phyloP scores from a whole-genome alignment of 2,113 vertebrate species.

The Oxyura jamaicensis region DNA sequence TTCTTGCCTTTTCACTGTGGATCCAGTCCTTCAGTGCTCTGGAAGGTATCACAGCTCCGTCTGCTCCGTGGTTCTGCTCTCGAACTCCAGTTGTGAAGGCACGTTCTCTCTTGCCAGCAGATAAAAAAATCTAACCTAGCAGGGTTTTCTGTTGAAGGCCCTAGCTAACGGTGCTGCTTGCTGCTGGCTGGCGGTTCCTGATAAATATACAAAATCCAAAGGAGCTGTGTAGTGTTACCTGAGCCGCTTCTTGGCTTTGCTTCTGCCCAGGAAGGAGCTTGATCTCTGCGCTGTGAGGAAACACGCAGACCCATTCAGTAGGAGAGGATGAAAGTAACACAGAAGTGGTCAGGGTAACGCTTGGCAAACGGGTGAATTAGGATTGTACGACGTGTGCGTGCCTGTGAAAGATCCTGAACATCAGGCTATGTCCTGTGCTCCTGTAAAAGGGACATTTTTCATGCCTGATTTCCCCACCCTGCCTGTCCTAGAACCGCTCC shows the following conservation, averaged over 20 bases:
- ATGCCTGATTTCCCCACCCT: not conserved
- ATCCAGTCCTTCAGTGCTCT: not conserved
- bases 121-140: not conserved
- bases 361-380: not conserved
- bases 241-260: not conserved
- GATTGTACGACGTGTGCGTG: rapidly evolving
- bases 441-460: not conserved
- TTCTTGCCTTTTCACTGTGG: no score
- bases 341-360: rapidly evolving
- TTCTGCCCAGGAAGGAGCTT: not conserved
- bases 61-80: not conserved
- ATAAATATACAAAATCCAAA: no score
- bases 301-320: rapidly evolving
- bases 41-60: not conserved
- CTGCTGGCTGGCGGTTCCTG: not conserved
- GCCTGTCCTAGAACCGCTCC: not conserved
- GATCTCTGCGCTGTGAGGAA: not conserved
- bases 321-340: not conserved
- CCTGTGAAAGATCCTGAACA: rapidly evolving
- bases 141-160: not conserved
- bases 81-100: not conserved
- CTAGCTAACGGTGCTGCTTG: rapidly evolving
- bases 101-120: not conserved
- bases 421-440: not conserved
- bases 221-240: no score